phyloP scores from a whole-genome alignment of 1,140 invertebrate species.

The Proctacanthus coquilletti region DNA sequence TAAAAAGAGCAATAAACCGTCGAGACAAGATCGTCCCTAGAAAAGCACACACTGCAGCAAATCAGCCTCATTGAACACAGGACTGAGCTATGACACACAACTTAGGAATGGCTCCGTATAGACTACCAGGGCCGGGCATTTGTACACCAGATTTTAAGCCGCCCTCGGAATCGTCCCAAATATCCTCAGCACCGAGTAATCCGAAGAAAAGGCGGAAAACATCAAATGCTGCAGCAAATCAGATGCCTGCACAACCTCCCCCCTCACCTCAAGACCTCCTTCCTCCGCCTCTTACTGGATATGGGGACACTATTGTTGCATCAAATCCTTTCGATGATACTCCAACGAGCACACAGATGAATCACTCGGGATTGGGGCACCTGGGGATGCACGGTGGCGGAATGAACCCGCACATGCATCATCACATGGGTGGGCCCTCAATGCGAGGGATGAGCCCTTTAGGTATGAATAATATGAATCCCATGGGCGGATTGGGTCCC shows the following conservation, averaged over 20 bases:
- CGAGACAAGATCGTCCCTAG: too few species aligned
- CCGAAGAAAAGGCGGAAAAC: constrained; percentile 53
- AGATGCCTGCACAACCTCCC: constrained; percentile 37
- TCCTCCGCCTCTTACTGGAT: constrained; percentile 64
- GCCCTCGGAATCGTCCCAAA: constrained; percentile 38
- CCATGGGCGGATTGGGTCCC: constrained; percentile 18
- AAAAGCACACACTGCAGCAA: too few species aligned
- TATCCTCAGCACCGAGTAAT: constrained; percentile 42
- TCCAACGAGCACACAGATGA: constrained; percentile 39
- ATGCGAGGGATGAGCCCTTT: constrained; percentile 57
- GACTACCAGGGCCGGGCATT: constrained; percentile 43
- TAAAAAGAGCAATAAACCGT: too few species aligned
- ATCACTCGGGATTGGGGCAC: constrained; percentile 26
- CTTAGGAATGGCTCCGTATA: constrained; percentile 49
- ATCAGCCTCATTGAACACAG: neutral
- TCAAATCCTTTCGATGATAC: constrained; percentile 93
- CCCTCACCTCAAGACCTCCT: constrained; percentile 56
- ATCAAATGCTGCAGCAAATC: constrained; percentile 34
- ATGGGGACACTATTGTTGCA: constrained; percentile 84
- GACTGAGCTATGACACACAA: constrained; percentile 44
- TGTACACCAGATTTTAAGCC: constrained; percentile 44
- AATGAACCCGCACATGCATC: constrained; percentile 26
- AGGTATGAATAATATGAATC: constrained; percentile 34
- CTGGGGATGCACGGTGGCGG: constrained; percentile 21
- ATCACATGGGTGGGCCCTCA: constrained; percentile 45